A percentile compares a stretch with the other conserved stretches of the same genome.
phyloP scores from a whole-genome alignment of 2,797 vertebrate species.

The Dromococcyx pavoninus region DNA sequence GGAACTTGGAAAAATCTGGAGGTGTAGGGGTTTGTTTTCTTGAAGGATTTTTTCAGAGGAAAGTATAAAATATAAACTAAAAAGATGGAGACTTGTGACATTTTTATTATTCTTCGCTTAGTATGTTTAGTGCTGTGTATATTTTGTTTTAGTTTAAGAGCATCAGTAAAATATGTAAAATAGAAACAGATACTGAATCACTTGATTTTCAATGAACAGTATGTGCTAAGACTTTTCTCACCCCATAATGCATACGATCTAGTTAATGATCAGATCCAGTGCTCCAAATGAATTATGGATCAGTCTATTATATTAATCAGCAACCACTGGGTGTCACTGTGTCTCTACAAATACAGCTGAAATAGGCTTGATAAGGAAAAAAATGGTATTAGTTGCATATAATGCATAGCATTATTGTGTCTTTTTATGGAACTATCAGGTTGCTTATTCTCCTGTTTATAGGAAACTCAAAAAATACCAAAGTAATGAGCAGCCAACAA shows the following conservation, averaged over 20 bases:
- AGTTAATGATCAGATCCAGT: background rate
- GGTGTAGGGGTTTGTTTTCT: background rate
- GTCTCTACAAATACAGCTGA: background rate
- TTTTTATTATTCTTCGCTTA: background rate
- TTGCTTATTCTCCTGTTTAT: background rate
- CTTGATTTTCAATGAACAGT: background rate
- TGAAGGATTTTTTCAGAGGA: background rate
- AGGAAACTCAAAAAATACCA: background rate
- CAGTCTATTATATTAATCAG: background rate
- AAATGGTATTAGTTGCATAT: background rate
- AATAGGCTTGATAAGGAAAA: background rate
- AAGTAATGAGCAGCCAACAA: background rate
- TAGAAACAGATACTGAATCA: background rate
- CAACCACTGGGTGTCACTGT: conserved; percentile 46
- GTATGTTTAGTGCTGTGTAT: background rate
- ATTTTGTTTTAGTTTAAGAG: background rate
- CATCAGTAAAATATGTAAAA: background rate
- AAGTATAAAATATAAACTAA: background rate
- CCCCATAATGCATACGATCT: background rate
- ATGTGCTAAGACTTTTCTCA: background rate
- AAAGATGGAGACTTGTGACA: background rate
- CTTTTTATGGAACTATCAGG: background rate
- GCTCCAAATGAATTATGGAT: background rate
- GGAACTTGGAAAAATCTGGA: background rate
- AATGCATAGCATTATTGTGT: background rate